Conservation (phyloP, 2,113 vertebrate species). For the Poeciliopsis occidentalis region DNA sequence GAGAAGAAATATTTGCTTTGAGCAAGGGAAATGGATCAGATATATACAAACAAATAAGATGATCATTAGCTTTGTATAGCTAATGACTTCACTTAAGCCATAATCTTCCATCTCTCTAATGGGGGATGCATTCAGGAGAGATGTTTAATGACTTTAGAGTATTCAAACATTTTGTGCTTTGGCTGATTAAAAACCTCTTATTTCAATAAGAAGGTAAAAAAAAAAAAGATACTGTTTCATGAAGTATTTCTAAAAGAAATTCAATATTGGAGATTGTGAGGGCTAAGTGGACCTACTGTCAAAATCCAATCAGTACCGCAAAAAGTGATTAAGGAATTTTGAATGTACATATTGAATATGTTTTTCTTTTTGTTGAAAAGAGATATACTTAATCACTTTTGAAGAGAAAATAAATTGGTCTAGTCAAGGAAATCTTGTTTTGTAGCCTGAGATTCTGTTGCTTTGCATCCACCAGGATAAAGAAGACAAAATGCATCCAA, state of each 20-base stretch:
- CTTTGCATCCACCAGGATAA: slow-evolving; percentile 58
- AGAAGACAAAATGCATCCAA: slow-evolving; percentile 35
- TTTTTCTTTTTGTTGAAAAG: slow-evolving; percentile 63
- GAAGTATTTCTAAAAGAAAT: slow-evolving; percentile 69
- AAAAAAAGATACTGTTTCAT: slow-evolving; percentile 45
- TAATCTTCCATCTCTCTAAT: slow-evolving; percentile 82
- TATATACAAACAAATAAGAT: slow-evolving; percentile 80
- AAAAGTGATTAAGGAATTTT: slow-evolving; percentile 71
- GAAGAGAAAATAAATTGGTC: slow-evolving; percentile 57
- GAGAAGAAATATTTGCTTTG: slow-evolving; percentile 74
- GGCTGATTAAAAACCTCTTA: slow-evolving; percentile 77
- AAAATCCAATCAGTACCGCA: slow-evolving; percentile 73
- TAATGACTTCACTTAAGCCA: slow-evolving; percentile 83
- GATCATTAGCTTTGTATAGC: slow-evolving; percentile 83
- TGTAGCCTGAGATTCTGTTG: slow-evolving; percentile 48
- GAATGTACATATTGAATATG: slow-evolving; percentile 64
- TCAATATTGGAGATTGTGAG: slow-evolving; percentile 74
- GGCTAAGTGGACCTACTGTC: slow-evolving; percentile 58
- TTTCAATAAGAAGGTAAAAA: slow-evolving; percentile 72
- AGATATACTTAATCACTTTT: slow-evolving; percentile 71
- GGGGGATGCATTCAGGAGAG: slow-evolving; percentile 64
- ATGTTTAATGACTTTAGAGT: slow-evolving; percentile 78
- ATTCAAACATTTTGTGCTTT: slow-evolving; percentile 75
- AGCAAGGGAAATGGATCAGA: slow-evolving; percentile 73
- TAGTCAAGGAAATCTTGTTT: slow-evolving; percentile 67